A percentile compares a stretch with the other conserved stretches of the same genome.
Evolutionary conservation across 2,888 invertebrate genomes (phyloP).

Genomic region (Tigriopus californicus): DNA sequence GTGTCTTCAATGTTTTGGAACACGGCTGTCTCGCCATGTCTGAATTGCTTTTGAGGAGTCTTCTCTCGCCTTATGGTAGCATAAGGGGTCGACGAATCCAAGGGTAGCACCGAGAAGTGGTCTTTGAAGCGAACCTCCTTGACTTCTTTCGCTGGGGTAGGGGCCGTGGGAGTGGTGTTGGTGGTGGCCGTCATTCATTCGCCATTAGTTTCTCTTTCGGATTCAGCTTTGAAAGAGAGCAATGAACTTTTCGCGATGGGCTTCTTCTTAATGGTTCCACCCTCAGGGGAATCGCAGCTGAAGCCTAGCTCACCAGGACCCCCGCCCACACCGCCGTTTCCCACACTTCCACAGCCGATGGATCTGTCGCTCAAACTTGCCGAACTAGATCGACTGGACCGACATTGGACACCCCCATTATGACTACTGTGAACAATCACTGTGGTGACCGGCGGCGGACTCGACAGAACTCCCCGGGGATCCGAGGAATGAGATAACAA

Average conservation of each 20-base stretch:
- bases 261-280: constrained; percentile 72
- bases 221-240: no score
- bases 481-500: constrained; percentile 5
- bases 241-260: constrained; percentile 30
- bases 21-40: neutral
- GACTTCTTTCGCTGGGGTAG: neutral
- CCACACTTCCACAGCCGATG: neutral
- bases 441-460: neutral
- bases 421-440: neutral
- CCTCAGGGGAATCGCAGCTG: constrained; percentile 29
- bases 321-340: neutral
- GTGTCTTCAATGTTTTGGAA: neutral
- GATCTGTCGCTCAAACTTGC: neutral
- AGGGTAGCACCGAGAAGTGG: neutral
- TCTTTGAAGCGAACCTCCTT: constrained; percentile 9
- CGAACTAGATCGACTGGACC: neutral
- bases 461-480: neutral
- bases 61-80: neutral
- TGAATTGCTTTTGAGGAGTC: neutral
- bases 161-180: neutral
- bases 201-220: no score
- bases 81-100: neutral
- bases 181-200: neutral
- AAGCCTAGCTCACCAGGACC: constrained; percentile 25
- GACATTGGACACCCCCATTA: neutral